Evolutionary conservation across 2,113 vertebrate species (phyloP).

Genomic region (Pachycephala philippinensis): DNA sequence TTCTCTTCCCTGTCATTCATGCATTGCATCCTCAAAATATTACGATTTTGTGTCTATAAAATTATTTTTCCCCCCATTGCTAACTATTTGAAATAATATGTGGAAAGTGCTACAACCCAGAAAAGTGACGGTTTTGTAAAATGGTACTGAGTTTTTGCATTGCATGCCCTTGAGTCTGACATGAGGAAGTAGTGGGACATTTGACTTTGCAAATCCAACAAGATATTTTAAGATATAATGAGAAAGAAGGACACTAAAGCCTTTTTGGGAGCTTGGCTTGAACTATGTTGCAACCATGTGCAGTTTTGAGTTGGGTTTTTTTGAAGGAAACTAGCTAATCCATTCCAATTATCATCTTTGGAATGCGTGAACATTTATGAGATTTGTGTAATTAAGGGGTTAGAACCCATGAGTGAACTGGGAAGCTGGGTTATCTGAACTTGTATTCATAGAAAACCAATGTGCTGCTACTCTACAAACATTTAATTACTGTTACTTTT

Average conservation of each 20-base stretch:
- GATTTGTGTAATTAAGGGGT: background rate
- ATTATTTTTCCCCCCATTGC: accelerated
- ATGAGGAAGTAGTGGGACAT: background rate
- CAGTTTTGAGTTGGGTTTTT: background rate
- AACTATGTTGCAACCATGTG: accelerated
- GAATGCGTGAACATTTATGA: background rate
- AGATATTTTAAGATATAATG: background rate
- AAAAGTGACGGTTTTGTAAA: background rate
- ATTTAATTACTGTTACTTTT: background rate
- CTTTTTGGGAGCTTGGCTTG: background rate
- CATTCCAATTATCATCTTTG: background rate
- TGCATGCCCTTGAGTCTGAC: background rate
- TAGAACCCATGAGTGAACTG: background rate
- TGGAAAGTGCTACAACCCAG: background rate
- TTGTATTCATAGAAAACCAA: background rate
- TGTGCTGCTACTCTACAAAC: background rate
- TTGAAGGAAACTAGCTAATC: background rate
- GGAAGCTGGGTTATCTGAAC: background rate
- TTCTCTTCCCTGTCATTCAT: background rate
- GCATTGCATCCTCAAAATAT: background rate
- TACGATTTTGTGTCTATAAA: background rate
- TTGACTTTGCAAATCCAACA: background rate
- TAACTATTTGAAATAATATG: background rate
- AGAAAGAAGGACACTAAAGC: background rate
- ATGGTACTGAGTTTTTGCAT: background rate